Evolutionary conservation across 2,888 invertebrate genomes (phyloP).

Genomic region (Chaetogeoica ovagalla): DNA sequence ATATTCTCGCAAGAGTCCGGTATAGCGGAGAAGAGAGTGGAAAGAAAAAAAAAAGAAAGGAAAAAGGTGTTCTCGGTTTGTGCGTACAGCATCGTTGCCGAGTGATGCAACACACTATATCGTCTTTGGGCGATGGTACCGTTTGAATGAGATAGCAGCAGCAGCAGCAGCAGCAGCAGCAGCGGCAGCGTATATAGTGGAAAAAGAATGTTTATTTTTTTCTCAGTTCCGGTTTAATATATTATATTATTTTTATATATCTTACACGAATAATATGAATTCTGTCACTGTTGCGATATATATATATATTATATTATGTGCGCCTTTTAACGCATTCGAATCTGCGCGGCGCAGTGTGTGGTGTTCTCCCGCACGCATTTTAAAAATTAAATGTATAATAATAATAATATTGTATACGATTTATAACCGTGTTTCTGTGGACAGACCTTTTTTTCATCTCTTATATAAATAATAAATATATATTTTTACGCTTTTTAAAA

Average conservation of each 20-base stretch:
- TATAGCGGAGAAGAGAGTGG: background rate
- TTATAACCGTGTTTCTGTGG: slow-evolving; percentile 7
- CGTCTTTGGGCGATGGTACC: slow-evolving; percentile 15
- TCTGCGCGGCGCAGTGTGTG: slow-evolving; percentile 23
- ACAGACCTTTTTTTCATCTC: background rate
- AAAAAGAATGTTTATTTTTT: background rate
- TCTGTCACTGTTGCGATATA: background rate
- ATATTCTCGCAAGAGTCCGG: background rate
- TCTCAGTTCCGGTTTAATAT: too few relatives aligned
- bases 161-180: too few relatives aligned
- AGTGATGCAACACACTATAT: slow-evolving; percentile 24
- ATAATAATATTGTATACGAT: background rate
- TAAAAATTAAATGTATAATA: background rate
- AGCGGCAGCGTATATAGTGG: too few relatives aligned
- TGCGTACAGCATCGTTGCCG: background rate
- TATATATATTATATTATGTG: too few relatives aligned
- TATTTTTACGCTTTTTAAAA: slow-evolving; percentile 9
- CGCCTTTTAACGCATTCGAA: too few relatives aligned
- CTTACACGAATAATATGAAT: background rate
- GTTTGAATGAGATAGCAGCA: slow-evolving; percentile 5
- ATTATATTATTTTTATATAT: too few relatives aligned
- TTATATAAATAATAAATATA: too few relatives aligned
- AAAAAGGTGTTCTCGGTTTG: slow-evolving; percentile 30
- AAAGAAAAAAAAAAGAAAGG: background rate
- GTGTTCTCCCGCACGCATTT: background rate